Evolutionary conservation across 2,113 vertebrate species (phyloP), one percentile per base, ranked within the genome.

Genomic region (Macrotis lagotis): DNA sequence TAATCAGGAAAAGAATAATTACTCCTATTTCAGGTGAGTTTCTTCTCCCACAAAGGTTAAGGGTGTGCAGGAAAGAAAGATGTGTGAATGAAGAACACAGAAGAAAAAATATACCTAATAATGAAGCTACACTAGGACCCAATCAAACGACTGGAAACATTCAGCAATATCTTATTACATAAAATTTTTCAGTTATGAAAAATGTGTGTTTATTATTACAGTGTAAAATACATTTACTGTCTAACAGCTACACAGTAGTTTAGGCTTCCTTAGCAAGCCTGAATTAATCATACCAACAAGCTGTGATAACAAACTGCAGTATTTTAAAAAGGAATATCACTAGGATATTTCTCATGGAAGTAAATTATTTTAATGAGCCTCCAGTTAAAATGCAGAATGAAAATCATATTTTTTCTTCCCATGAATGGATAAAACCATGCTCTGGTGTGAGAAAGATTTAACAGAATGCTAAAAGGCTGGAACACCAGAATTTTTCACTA

Each of bases 361-460:
- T 93, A 91, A 93, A 94, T 96, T 52, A 95, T 91, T 93, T 93
- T 92, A 96, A 96, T 95, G 91, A 96, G 96, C 89, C 11, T 91
- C 10, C 24, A 91, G 44, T 93, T 96, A 89, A 95, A 97, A 83
- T 91, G 24, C 28, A 50, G 16, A 51, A 48, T 44, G 37, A 97
- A 91, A 93, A 92, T 48, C 5, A 92, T 53, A 91, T 3, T 22
- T 92, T 89, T 51, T 10, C 11, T 2, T 19, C 26, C 28, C 25
- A 8, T 91, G 26, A 94, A 5, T 59, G 74, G 10, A 92, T 95
- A 44, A 96, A 97, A 90, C 25, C 25, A 95, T 90, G 12, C 37
- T 93, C 25, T 88, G 90, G 37, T 48, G 94, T 92, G 3, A 88
- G 48, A 51, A 94, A 53, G 2, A 48, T 89, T 93, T 96, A 44